Base-by-base conservation (phyloP, 2,888 invertebrate species). In the Zygothrica quintamaculata region DNA sequence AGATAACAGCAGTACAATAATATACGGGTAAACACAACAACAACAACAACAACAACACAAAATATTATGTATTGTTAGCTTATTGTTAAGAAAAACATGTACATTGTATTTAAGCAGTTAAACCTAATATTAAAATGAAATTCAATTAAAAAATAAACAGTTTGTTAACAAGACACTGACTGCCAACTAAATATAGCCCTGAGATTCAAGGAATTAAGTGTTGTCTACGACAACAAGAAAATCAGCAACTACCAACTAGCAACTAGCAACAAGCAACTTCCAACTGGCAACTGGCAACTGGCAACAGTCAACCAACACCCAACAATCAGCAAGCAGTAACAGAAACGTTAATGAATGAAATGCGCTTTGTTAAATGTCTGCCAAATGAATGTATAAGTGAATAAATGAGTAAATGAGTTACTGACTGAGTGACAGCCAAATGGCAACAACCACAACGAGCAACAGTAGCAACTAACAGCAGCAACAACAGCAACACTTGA, bases 401-500 rank as follows among this genome's bases (percentile, higher is more conserved):
- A 44, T 76, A 68, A 65, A 57, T 72, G 74, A 57, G 44, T 78
- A 61, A 79, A 68, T 73, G 76, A 57, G 44, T 78, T 59, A 79
- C 65, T 73, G 76, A 86, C 62, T 86, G 80, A 86, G 62, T 84
- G 80, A 79, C 87, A 86, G 77, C 59, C 80, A 62, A 84, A 86
- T 84, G 80, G 80, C 87, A 74, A 65, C 67, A 61, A 18, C 39
- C 26, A 34, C 25, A 70, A 13, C 25, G n/a, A 15, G 13, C 36
- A 39, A n/a, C n/a, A n/a, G n/a, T n/a, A n/a, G n/a, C n/a, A n/a
- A n/a, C 12, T 4, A 18, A 22, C n/a, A 74, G 67, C 67, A 61
- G 25, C 39, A 26, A 34, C 25, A 70, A 13, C 25, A 15, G 13
- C 36, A 39, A n/a, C n/a, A n/a, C n/a, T n/a, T n/a, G n/a, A n/a